Base-by-base conservation (phyloP, 2,797 vertebrate species). In the Danio tinwini region DNA sequence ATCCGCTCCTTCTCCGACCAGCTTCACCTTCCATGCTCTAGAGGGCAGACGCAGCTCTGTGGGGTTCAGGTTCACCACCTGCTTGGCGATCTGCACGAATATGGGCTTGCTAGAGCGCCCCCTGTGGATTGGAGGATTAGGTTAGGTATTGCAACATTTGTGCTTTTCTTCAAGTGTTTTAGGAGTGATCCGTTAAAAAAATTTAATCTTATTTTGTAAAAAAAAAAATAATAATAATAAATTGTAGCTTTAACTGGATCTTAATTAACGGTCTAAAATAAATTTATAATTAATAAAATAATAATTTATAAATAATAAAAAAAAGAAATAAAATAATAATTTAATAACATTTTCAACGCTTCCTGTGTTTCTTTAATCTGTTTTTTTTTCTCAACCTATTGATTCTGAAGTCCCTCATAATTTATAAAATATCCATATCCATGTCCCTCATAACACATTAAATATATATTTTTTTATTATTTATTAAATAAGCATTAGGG, bases 21-120 rank as follows among this genome's bases (percentile, higher is more conserved):
- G 90, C 85, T 95, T 95, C 64, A 95, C 94, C 88, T 95, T 95
- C 93, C 94, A 95, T 37, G 94, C 94, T 74, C 94, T 88, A 1
- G 94, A 95, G 4, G 94, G 94, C 76, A 95, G 90, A 42, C 94
- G 90, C 73, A 95, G 92, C 84, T 95, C 94, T 13, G 90, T 86
- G 61, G 94, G 93, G 84, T 94, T 95, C 85, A 95, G 89, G 45
- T 88, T 91, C 83, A 94, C 94, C 80, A 95, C 94, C 86, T 95
- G 94, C 87, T 93, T 94, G 1, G 94, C 94, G 1, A 94, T 94
- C 88, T 95, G 94, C 81, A 95, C 93, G 52, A 94, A 95, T 86
- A 95, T 95, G 83, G 94, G 93, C 83, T 95, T 95, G 87, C 91
- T 93, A 13, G 92, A 93, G 69, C 94, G 93, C 56, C 94, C 94